phyloP scores from a whole-genome alignment of 2,888 invertebrate genomes.

The Lasioglossum oenotherae region DNA sequence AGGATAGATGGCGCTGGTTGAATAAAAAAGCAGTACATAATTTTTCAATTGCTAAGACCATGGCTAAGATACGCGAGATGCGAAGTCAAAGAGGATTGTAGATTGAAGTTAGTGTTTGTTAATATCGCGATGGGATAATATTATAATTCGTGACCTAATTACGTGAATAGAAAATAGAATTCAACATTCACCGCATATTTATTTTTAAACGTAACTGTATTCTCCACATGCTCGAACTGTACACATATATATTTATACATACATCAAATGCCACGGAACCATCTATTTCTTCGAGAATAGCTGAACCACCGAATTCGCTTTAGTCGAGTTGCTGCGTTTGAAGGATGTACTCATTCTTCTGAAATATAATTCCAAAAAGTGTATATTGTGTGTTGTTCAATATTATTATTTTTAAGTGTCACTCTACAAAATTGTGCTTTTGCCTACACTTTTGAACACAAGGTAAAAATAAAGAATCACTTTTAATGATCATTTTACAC shows the following conservation, averaged over 20 bases:
- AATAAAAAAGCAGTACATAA: neutral
- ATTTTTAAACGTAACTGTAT: constrained; percentile 62
- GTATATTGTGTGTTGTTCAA: constrained; percentile 34
- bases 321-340: constrained; percentile 47
- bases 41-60: neutral
- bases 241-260: constrained; percentile 18
- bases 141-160: constrained; percentile 28
- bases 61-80: neutral
- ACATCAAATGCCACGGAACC: constrained; percentile 23
- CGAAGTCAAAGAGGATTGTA: neutral
- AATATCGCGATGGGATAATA: neutral
- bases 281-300: constrained; percentile 28
- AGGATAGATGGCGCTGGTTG: constrained; percentile 19
- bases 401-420: constrained; percentile 42
- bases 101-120: neutral
- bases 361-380: constrained; percentile 29
- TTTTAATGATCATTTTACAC: neutral
- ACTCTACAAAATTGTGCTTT: constrained; percentile 3
- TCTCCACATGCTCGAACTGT: constrained; percentile 11
- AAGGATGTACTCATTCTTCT: constrained; percentile 11
- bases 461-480: constrained; percentile 40
- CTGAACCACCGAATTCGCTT: constrained; percentile 31
- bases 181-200: constrained; percentile 42
- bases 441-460: neutral
- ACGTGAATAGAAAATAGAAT: constrained; percentile 43